Evolutionary conservation across 2,888 invertebrate genomes (phyloP), one percentile per base, ranked within the genome.

Genomic region (Leucania comma): DNA sequence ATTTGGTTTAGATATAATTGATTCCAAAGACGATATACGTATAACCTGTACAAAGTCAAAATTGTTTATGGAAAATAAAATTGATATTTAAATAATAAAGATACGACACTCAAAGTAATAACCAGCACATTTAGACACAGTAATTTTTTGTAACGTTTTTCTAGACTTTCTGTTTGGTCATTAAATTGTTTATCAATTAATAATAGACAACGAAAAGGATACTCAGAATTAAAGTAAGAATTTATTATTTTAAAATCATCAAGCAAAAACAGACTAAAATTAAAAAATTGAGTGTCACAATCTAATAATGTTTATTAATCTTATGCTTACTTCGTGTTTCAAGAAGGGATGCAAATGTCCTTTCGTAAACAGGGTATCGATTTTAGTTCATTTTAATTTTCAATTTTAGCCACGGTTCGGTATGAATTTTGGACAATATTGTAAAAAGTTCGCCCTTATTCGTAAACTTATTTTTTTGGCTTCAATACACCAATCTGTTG

Each of bases 341-440:
- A 78, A 79, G 72, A 22, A 85, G 60, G 84, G 86, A 79, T 78
- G 67, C 68, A 73, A 74, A 70, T 73, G 68, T 85, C 85, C 89
- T 87, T 88, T 88, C 84, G 84, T 82, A 85, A 89, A 92, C 93
- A 93, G 93, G 93, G 93, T 94, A 93, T 91, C 86, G 85, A 80
- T 77, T 85, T 83, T 80, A 78, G 72, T 86, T 85, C 53, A 72
- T 57, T 90, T 90, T 88, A 72, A 75, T 91, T 86, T 89, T 68
- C 50, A 83, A 67, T 87, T 86, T 86, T 84, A 85, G 80, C 83
- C 80, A 82, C 82, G 76, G 80, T 89, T 92, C 84, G 85, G 88
- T 89, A 90, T 89, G 86, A 90, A 85, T 83, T 91, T 90, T 90
- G 87, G 93, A 93, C 93, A 94, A 94, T 94, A 94, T 93, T 90